These are phyloP conservation scores for Campopleginae sp. DNA, from an alignment of 2,888 invertebrate species.

Conservation along the genomic window DNA sequence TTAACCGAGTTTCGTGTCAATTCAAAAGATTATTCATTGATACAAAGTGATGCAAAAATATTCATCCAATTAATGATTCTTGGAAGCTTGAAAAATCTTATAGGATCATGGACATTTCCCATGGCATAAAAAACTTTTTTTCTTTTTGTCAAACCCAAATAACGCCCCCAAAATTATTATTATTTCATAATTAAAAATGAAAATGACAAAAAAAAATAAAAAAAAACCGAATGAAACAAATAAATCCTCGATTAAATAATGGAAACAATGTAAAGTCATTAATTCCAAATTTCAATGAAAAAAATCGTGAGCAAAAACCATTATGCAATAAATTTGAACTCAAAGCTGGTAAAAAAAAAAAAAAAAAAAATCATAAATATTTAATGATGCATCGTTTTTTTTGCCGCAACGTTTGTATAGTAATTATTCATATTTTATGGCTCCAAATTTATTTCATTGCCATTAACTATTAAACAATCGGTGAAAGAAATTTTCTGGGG, in stretches of 20 bases:
- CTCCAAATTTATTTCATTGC: too few species aligned
- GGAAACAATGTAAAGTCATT: background rate
- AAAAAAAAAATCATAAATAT: background rate
- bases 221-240: background rate
- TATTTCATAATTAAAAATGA: background rate
- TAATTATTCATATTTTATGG: too few species aligned
- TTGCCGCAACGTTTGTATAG: too few species aligned
- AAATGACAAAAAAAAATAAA: too few species aligned
- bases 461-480: too few species aligned
- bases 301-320: background rate
- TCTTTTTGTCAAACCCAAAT: background rate
- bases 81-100: background rate
- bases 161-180: background rate
- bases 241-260: background rate
- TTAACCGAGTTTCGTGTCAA: constrained; percentile 32
- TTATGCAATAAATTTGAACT: background rate
- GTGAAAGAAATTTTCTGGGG: too few species aligned
- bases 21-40: constrained; percentile 3
- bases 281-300: background rate
- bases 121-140: background rate
- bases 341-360: background rate
- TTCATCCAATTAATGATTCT: background rate
- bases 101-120: background rate
- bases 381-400: too few species aligned
- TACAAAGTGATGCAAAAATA: background rate